Conservation (phyloP, 1,140 invertebrate species). For the Drosophila oshimai region DNA sequence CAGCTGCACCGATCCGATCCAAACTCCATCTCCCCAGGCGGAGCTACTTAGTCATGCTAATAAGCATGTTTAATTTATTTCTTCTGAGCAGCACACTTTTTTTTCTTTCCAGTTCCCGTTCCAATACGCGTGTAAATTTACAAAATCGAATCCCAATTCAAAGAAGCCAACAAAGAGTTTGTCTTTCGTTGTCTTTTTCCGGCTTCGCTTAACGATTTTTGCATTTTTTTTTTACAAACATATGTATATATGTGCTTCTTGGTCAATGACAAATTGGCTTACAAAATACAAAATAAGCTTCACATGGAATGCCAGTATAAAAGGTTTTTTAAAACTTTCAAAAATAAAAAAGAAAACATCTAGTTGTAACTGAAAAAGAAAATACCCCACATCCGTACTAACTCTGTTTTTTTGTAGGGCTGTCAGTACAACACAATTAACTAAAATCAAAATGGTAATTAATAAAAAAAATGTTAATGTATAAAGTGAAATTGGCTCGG, state of each 20-base stretch:
- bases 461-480: too few species aligned
- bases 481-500: too few species aligned
- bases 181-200: conserved; percentile 5
- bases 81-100: neutral
- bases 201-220: conserved; percentile 30
- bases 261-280: conserved; percentile 56
- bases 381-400: too few species aligned
- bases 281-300: conserved; percentile 1
- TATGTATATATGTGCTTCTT: neutral
- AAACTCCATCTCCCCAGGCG: neutral
- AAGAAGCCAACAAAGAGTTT: conserved; percentile 43
- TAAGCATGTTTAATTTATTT: conserved; percentile 19
- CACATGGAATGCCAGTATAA: too few species aligned
- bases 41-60: conserved; percentile 41
- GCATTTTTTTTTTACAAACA: conserved; percentile 5
- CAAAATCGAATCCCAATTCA: neutral
- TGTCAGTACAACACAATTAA: too few species aligned
- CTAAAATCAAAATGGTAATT: too few species aligned
- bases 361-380: too few species aligned
- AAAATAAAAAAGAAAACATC: too few species aligned
- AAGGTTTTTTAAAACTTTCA: too few species aligned
- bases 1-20: conserved; percentile 22
- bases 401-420: too few species aligned
- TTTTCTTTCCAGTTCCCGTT: neutral
- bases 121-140: neutral